Evolutionary conservation across 2,888 invertebrate genomes (phyloP).

Genomic region (Subacronicta megacephala): DNA sequence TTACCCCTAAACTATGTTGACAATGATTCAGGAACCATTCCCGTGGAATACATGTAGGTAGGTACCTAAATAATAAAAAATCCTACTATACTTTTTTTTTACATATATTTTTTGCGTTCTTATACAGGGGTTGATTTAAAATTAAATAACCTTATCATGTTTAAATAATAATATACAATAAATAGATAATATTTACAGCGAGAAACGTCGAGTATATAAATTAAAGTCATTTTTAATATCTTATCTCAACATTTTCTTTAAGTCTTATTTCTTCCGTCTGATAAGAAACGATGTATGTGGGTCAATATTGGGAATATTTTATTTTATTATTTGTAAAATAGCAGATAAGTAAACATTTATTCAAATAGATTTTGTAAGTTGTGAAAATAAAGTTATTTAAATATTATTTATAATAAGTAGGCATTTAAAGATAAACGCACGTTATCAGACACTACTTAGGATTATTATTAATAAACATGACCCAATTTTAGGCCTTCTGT

Average conservation of each 20-base stretch:
- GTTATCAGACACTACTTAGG: constrained; percentile 43
- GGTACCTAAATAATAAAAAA: too few species aligned
- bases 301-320: constrained; percentile 46
- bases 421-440: constrained; percentile 41
- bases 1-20: too few species aligned
- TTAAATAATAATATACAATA: too few species aligned
- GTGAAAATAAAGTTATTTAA: constrained; percentile 18
- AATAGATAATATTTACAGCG: too few species aligned
- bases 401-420: constrained; percentile 30
- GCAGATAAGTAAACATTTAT: constrained; percentile 41
- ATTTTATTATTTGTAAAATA: constrained; percentile 31
- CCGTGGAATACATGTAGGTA: too few species aligned
- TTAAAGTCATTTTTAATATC: background rate
- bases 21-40: too few species aligned
- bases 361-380: constrained; percentile 28
- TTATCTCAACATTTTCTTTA: background rate
- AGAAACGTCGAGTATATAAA: background rate
- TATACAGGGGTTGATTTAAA: too few species aligned
- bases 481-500: constrained; percentile 39
- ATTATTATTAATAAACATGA: constrained; percentile 52
- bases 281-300: constrained; percentile 33
- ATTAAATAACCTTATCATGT: background rate
- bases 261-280: constrained; percentile 3
- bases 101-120: too few species aligned
- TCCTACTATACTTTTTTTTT: too few species aligned